Conservation (phyloP, 2,797 vertebrate genomes). For the Epinephelus malabaricus region DNA sequence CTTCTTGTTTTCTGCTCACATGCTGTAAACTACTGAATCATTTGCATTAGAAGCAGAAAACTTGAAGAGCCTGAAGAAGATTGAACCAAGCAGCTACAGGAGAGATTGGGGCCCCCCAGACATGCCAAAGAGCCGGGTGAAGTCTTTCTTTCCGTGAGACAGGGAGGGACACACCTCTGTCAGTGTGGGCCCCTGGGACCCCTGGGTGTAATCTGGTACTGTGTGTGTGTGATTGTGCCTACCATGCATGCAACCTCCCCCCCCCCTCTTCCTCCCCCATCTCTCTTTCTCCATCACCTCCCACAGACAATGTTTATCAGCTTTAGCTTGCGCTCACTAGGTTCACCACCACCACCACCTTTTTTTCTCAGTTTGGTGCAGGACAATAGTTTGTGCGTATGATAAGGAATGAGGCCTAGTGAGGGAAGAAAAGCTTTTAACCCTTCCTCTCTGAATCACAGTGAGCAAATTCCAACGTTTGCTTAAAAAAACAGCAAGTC, state of each 20-base stretch:
- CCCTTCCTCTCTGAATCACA: slow-evolving; percentile 54
- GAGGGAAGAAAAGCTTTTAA: slow-evolving; percentile 50
- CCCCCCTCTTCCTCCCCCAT: slow-evolving; percentile 30
- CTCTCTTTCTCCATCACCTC: slow-evolving; percentile 64
- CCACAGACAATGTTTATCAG: slow-evolving; percentile 69
- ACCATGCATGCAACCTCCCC: slow-evolving; percentile 41
- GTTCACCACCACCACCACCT: background rate
- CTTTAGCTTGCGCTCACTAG: slow-evolving; percentile 27
- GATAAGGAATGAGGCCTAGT: slow-evolving; percentile 35
- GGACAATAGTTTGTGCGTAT: slow-evolving; percentile 47
- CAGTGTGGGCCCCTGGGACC: slow-evolving; percentile 65
- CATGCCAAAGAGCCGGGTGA: slow-evolving; percentile 47
- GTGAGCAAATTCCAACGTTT: slow-evolving; percentile 58
- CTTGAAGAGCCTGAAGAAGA: slow-evolving; percentile 35
- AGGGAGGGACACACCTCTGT: slow-evolving; percentile 70
- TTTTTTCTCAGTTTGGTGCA: slow-evolving; percentile 21
- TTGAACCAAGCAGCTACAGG: slow-evolving; percentile 38
- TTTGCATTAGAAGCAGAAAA: slow-evolving; percentile 51
- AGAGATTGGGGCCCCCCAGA: slow-evolving; percentile 36
- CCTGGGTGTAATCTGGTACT: slow-evolving; percentile 68
- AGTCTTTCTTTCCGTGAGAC: slow-evolving; percentile 60
- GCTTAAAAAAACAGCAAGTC: slow-evolving; percentile 59
- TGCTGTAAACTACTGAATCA: slow-evolving; percentile 25
- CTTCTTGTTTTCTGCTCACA: slow-evolving; percentile 37
- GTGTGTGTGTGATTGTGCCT: slow-evolving; percentile 51